Percentiles rank a stretch among this genome's conserved stretches.
Conservation (phyloP, 2,888 invertebrate genomes). For the Rotaria magnacalcarata region DNA sequence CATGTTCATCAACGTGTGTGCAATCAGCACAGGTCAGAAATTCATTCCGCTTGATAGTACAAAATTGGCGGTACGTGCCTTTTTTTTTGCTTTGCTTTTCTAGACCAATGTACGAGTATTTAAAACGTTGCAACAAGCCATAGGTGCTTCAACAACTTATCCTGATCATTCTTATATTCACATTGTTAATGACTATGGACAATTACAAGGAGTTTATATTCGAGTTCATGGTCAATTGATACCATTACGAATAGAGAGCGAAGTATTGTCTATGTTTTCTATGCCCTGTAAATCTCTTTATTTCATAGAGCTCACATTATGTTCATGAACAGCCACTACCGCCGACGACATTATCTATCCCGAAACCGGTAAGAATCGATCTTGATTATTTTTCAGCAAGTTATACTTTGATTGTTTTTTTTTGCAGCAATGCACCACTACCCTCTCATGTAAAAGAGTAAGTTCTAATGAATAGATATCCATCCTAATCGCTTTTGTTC, state of each 20-base stretch:
- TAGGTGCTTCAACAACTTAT: background rate
- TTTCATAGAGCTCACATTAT: too few relatives aligned
- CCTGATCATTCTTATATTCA: slow-evolving; percentile 19
- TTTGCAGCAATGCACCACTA: background rate
- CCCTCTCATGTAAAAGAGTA: background rate
- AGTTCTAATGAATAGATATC: background rate
- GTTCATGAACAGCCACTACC: background rate
- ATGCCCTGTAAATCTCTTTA: too few relatives aligned
- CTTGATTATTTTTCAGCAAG: too few relatives aligned
- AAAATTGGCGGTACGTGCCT: too few relatives aligned
- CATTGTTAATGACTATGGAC: slow-evolving; percentile 3
- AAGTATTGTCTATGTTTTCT: background rate
- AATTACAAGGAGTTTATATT: background rate
- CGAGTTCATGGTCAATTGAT: background rate
- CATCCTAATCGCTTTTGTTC: too few relatives aligned
- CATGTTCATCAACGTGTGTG: background rate
- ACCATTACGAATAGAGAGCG: background rate
- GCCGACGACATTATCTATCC: background rate
- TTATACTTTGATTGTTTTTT: background rate
- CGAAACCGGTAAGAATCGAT: background rate
- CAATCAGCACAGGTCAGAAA: background rate
- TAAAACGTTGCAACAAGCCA: background rate
- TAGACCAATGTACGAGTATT: background rate
- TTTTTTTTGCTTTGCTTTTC: background rate
- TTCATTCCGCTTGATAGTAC: background rate